Percentiles rank a stretch among this genome's conserved stretches.
phyloP scores from a whole-genome alignment of 2,113 vertebrate species.

The Serinus canaria region DNA sequence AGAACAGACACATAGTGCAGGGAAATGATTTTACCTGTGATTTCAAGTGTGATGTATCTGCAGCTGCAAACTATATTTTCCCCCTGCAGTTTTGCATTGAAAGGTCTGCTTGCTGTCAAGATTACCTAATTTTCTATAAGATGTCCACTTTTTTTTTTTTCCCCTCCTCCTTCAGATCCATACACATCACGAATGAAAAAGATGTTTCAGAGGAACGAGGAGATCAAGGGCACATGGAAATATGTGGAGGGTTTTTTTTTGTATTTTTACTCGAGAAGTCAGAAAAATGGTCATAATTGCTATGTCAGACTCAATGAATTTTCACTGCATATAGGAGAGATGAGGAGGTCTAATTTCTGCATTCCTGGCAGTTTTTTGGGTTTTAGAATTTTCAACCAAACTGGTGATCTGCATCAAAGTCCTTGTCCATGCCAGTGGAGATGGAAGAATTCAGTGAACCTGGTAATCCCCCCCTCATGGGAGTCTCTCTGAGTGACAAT shows the following conservation, averaged over 20 bases:
- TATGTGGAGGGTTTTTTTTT: background rate
- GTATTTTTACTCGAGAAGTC: background rate
- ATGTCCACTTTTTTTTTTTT: background rate
- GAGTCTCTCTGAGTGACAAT: background rate
- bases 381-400: background rate
- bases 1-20: background rate
- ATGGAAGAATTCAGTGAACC: background rate
- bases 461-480: background rate
- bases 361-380: background rate
- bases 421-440: background rate
- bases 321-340: background rate
- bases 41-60: conserved; percentile 25
- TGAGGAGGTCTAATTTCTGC: background rate
- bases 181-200: background rate
- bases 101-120: background rate
- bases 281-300: background rate
- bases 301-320: background rate
- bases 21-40: conserved; percentile 11
- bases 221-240: background rate
- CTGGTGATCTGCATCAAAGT: background rate
- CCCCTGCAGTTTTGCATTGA: background rate
- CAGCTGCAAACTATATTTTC: background rate
- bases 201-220: background rate
- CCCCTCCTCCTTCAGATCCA: background rate
- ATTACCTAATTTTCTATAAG: background rate